Evolutionary conservation across 1,140 invertebrate species (phyloP).

Genomic region (Camponotus pennsylvanicus): DNA sequence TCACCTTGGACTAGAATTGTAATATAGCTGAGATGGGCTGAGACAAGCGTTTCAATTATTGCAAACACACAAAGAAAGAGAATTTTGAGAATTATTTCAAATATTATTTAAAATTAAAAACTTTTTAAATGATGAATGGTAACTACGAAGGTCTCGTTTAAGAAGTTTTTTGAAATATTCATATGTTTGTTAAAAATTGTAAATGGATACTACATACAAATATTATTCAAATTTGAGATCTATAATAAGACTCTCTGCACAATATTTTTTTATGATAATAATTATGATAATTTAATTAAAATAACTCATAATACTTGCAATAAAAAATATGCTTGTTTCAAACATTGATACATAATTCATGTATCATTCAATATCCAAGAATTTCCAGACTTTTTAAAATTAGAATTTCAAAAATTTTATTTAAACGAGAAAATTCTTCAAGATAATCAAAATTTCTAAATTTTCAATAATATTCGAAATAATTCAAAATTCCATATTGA

Average conservation of each 20-base stretch:
- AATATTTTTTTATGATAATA: background rate
- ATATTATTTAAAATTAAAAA: slow-evolving; percentile 2
- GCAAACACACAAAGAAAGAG: background rate
- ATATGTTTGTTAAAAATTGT: slow-evolving; percentile 6
- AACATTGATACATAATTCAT: background rate
- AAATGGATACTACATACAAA: background rate
- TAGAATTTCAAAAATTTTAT: background rate
- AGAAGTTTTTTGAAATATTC: background rate
- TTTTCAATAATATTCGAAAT: slow-evolving; percentile 18
- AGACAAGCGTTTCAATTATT: slow-evolving; percentile 14
- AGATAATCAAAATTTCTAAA: background rate
- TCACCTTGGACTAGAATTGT: slow-evolving; percentile 63
- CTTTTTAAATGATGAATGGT: background rate
- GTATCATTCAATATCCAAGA: background rate
- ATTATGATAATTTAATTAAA: background rate
- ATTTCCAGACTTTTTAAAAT: background rate
- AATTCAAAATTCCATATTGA: background rate
- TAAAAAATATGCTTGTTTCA: background rate
- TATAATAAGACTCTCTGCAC: background rate
- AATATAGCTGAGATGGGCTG: slow-evolving; percentile 1
- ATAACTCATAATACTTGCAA: background rate
- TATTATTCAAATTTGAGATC: background rate
- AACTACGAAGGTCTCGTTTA: background rate
- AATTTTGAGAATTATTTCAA: slow-evolving; percentile 20
- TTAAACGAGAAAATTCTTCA: background rate